A percentile compares a stretch with the other conserved stretches of the same genome.
phyloP scores from a whole-genome alignment of 2,797 vertebrate genomes.

The Anomalospiza imberbis region DNA sequence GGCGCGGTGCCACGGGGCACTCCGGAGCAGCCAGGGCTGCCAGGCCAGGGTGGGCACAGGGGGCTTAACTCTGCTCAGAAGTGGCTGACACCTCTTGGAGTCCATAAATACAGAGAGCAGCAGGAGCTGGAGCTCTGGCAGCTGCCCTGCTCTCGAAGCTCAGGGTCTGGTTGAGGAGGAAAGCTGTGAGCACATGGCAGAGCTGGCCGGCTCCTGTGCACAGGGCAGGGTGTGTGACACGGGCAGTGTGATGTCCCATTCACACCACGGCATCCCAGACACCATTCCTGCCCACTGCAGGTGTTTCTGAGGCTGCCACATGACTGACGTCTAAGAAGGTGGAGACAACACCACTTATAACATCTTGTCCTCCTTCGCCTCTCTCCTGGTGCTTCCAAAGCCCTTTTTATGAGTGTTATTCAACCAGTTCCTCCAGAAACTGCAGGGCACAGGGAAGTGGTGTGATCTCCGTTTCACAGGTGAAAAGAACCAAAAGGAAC shows the following conservation, averaged over 20 bases:
- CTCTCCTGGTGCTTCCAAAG: background rate
- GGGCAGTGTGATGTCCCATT: background rate
- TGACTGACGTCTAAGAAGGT: background rate
- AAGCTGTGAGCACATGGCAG: background rate
- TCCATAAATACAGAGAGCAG: background rate
- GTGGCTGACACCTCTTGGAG: background rate
- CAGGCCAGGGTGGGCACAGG: background rate
- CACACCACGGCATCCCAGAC: background rate
- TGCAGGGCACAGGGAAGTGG: background rate
- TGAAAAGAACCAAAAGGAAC: background rate
- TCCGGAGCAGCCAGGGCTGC: background rate
- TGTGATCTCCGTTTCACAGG: background rate
- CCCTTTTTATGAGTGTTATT: background rate
- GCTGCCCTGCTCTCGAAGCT: background rate
- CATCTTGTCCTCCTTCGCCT: constrained; percentile 22
- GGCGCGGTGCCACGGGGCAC: background rate
- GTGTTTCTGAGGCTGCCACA: background rate
- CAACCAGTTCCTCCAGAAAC: background rate
- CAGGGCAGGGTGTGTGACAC: background rate
- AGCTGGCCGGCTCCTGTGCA: background rate
- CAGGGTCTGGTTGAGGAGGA: background rate
- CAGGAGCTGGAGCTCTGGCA: background rate
- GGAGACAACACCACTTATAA: background rate
- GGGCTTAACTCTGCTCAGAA: background rate
- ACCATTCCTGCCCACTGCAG: background rate